Base-by-base conservation (phyloP, 2,888 invertebrate genomes). In the Vesta saturnalis region DNA sequence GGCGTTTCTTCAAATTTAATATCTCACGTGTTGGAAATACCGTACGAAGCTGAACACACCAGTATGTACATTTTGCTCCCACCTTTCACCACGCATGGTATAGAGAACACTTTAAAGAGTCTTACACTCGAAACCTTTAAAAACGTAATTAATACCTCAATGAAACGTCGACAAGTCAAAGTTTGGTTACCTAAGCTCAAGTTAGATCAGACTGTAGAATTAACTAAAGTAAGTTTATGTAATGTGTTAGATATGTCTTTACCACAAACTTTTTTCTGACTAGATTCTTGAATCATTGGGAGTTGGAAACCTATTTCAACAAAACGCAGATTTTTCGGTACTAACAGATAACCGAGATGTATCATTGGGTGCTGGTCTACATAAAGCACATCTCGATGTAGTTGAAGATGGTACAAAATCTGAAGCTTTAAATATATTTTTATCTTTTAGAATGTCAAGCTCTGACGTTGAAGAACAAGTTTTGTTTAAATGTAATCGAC, bases 361-460 rank as follows among this genome's bases (percentile, higher is more conserved):
- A n/a, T 82, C 84, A 18, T 83, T 90, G n/a, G 87, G 86, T 56
- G 86, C 86, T 47, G 88, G 88, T 1, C 83, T 87, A 6, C 96
- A 96, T 83, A 92, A 94, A 77, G 94, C 95, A 43, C 93, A 92
- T 84, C 91, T 96, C 67, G 92, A 93, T 77, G 87, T 94, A 10
- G 91, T 93, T 75, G 95, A 95, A 83, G 90, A 94, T 78, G 93
- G 95, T 35, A 92, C 95, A 1, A 92, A 91, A 59, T 95, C 96
- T 0, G 91, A 95, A 0, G 95, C 95, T 0, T 94, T 94, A 1
- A 94, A 95, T 0, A 92, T 93, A 0, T 84, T 95, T 55, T 93
- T 95, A 81, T 91, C 91, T 43, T 94, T 94, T 88, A 88, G 95
- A 12, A 94, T 94, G 35, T 78, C 79, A 77, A 72, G 72, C 46